phyloP scores from a whole-genome alignment of 2,888 invertebrate species.

The Tipula helvola region DNA sequence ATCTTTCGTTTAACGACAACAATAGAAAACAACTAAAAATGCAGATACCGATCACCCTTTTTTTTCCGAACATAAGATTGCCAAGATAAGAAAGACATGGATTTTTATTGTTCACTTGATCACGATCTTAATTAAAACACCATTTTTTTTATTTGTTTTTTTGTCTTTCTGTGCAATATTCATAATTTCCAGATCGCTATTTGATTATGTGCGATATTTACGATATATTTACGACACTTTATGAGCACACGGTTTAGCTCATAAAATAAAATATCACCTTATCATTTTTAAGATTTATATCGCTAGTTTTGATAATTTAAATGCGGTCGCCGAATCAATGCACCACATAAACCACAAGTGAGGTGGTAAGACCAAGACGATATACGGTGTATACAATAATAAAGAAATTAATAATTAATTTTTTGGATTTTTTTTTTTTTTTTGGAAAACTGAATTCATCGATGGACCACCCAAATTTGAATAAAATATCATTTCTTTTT shows the following conservation, averaged over 20 bases:
- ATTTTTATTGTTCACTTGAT: neutral
- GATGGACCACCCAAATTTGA: neutral
- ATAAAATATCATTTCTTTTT: neutral
- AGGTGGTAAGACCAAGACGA: neutral
- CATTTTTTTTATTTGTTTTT: neutral
- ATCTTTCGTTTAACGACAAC: neutral
- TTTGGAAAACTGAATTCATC: neutral
- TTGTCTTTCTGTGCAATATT: neutral
- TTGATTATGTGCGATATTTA: neutral
- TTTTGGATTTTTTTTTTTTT: neutral
- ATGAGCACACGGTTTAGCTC: neutral
- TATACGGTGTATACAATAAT: neutral
- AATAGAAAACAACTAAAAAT: neutral
- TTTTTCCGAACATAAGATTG: neutral
- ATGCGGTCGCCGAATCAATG: neutral
- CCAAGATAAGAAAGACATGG: neutral
- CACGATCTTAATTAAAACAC: constrained; percentile 4
- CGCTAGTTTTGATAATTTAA: neutral
- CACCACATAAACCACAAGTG: neutral
- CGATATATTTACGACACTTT: neutral
- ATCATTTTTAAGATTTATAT: neutral
- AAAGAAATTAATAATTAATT: neutral
- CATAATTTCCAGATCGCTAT: neutral
- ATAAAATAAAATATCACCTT: neutral
- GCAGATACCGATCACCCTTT: neutral